Evolutionary conservation across 2,888 invertebrate species (phyloP).

Genomic region (Caenorhabditis parvicauda): DNA sequence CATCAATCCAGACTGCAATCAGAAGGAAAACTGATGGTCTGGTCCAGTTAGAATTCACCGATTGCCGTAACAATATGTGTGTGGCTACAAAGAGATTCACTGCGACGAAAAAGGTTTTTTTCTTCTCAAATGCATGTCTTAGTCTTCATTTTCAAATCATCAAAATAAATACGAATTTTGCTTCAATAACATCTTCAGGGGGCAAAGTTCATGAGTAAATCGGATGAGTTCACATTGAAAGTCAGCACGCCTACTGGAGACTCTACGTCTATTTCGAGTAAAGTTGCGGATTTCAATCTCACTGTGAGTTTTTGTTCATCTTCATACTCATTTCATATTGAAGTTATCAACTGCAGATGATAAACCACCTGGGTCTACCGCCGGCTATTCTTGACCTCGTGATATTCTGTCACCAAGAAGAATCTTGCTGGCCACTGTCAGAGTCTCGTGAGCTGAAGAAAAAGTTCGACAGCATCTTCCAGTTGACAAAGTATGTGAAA

Average conservation of each 20-base stretch:
- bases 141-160: too few species aligned
- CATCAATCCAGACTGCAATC: constrained; percentile 68
- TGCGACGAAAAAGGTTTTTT: constrained; percentile 8
- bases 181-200: constrained; percentile 8
- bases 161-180: not conserved
- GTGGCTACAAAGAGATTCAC: constrained; percentile 67
- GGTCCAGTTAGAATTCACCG: constrained; percentile 68
- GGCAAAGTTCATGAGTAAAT: constrained; percentile 16
- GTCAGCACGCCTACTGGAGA: constrained; percentile 35
- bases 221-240: constrained; percentile 53
- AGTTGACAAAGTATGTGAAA: constrained; percentile 77
- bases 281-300: constrained; percentile 51
- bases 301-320: constrained; percentile 33
- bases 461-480: constrained; percentile 96
- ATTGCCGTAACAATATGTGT: constrained; percentile 71
- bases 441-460: constrained; percentile 89
- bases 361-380: constrained; percentile 80
- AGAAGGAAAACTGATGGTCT: constrained; percentile 68
- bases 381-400: constrained; percentile 92
- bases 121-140: too few species aligned
- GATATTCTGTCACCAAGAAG: constrained; percentile 98
- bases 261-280: constrained; percentile 37
- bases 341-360: constrained; percentile 30
- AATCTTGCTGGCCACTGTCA: constrained; percentile 90
- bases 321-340: not conserved